Base-by-base conservation (phyloP, 1,140 invertebrate genomes). In the Lordiphosa collinella region DNA sequence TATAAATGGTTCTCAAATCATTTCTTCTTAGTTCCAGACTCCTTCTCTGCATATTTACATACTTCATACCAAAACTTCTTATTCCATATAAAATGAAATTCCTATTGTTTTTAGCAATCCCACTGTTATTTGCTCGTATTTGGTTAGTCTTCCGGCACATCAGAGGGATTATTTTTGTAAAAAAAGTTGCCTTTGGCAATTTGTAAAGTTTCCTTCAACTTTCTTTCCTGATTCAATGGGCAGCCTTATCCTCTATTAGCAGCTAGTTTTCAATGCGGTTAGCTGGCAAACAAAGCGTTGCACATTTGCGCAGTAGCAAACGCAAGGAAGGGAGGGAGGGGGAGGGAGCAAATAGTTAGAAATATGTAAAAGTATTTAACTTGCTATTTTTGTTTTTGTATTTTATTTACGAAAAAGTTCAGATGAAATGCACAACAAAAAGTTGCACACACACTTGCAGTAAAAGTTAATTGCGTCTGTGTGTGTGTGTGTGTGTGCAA, bases 181-280 rank as follows among this genome's bases (percentile, higher is more conserved):
- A 22, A 22, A 82, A 80, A 82, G 71, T 80, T 80, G 76, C 78
- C 67, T 71, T 76, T 76, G 78, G 76, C 78, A 72, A 70, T 84
- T 84, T 63, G 65, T 40, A 84, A 84, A 84, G 68, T 84, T 84
- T 72, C 52, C 52, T 59, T 47, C 68, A 73, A 84, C 50, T 70
- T 73, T 12, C 22, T 22, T 41, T 3, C 13, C 9, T 11, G 14
- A 43, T 31, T 25, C 35, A 32, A 66, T 59, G 36, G 49, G 49
- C 47, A 62, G 31, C 44, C 76, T 60, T 71, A 76, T 76, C 80
- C 62, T 75, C 78, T 68, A 84, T 84, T 84, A 84, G 78, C 78
- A 84, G 78, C 79, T 78, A 84, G 63, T 84, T 84, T 84, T 84
- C 78, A 84, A 84, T 84, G 78, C 43, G 78, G 78, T 84, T 84